Base-by-base conservation (phyloP, 1,140 invertebrate genomes). In the Drosophila willistoni region DNA sequence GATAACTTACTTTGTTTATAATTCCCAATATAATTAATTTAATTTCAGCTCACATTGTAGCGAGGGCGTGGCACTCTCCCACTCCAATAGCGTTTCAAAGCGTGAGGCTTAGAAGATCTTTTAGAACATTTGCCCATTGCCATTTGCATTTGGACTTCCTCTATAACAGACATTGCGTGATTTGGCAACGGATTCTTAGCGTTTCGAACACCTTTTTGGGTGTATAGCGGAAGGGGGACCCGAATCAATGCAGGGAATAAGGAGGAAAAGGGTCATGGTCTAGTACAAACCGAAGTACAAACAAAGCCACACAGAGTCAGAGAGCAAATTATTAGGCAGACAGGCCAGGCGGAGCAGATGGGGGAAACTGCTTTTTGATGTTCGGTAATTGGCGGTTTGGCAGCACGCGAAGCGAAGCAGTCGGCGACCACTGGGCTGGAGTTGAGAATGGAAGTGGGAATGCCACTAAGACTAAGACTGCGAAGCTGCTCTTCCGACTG, bases 301-400 rank as follows among this genome's bases (percentile, higher is more conserved):
- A 71, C 82, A 86, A 81, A 86, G 82, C 78, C 82, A 86, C 82
- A 86, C 82, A 86, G 79, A 86, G 44, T 68, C 79, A 77, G 67
- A 74, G 79, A 83, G 83, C 79, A 87, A 87, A 87, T 87, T 87
- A 83, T 87, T 87, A 81, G 70, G 70, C 83, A 87, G 79, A 68
- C 83, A 63, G 83, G 42, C 19, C 67, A 42, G 71, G 60, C 67
- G 69, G 77, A 61, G 29, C 55, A 74, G 68, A 68, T 77, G 75
- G 73, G 78, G 77, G 73, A 83, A 87, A 87, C 83, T 87, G 83
- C 83, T 83, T 87, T 87, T 87, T 87, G 84, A 87, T 87, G 84
- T 87, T 87, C 77, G 79, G 84, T 87, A 87, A 87, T 87, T 87
- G 84, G 84, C 84, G 84, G 84, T 87, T 87, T 87, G 83, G 84